Percentiles rank a stretch among this genome's conserved stretches.
Evolutionary conservation across 1,140 invertebrate species (phyloP).

Genomic region (Cyrtorhinus lividipennis): DNA sequence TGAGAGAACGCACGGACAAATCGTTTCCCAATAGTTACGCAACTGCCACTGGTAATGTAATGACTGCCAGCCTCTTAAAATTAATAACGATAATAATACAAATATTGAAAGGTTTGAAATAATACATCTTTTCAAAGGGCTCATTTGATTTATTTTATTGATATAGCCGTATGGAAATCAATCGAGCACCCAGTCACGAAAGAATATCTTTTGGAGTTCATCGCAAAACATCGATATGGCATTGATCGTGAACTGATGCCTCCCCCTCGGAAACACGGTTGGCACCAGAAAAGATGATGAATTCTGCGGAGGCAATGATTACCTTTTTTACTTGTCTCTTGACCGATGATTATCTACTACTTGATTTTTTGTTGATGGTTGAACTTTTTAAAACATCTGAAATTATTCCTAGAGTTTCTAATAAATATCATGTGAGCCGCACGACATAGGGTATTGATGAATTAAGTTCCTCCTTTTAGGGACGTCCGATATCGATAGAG

Average conservation of each 20-base stretch:
- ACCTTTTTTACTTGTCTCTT: neutral
- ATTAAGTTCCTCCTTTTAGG: too few species aligned
- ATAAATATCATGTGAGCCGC: too few species aligned
- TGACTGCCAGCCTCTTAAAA: neutral
- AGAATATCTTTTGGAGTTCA: slow-evolving; percentile 57
- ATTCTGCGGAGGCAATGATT: neutral
- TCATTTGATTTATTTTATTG: slow-evolving; percentile 14
- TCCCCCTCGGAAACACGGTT: slow-evolving; percentile 42
- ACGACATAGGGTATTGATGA: too few species aligned
- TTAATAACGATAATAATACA: neutral
- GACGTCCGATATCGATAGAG: too few species aligned
- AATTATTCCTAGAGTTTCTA: too few species aligned
- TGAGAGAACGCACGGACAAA: slow-evolving; percentile 94
- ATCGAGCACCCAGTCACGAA: slow-evolving; percentile 68
- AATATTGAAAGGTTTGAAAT: neutral
- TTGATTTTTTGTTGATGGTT: neutral
- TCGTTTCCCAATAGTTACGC: slow-evolving; percentile 81
- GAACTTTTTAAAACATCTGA: too few species aligned
- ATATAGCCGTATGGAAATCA: slow-evolving; percentile 44
- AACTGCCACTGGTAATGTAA: slow-evolving; percentile 67
- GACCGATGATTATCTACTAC: neutral
- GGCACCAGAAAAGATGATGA: too few species aligned
- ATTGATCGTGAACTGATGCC: slow-evolving; percentile 44
- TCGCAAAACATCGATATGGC: slow-evolving; percentile 42
- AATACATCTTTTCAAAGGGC: neutral